Evolutionary conservation across 1,140 invertebrate species (phyloP), one percentile per base, ranked within the genome.

Genomic region (Protaetia brevitarsis): DNA sequence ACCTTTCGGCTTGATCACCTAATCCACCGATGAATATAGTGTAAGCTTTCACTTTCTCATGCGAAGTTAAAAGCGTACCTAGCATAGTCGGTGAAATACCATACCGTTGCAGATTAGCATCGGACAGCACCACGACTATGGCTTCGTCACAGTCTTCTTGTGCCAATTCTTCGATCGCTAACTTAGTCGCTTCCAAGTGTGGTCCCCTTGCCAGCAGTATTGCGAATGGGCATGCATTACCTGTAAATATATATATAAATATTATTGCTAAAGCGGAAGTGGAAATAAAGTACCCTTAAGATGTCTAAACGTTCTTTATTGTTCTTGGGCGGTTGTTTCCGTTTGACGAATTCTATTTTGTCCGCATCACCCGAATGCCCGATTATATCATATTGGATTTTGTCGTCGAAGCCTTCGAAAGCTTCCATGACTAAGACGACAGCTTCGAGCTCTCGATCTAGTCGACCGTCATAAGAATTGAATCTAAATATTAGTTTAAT

Each of bases 1-100:
- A 93, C 91, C 83, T 84, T 41, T 85, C 83, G 16, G 96, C 97
- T 82, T 99, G 94, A 77, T 98, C 89, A 23, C 93, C 95, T 27
- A 98, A 81, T 11, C 95, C 96, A 34, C 96, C 96, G 73, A 99
- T 97, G 72, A 98, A 97, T 71, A 99, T 90, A 4, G 90, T 92
- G 80, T 92, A 97, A 1, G 92, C 90, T 78, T 94, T 94, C 0
- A 95, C 89, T 68, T 87, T 84, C 0, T 84, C 77, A 71, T 94
- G 87, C 0, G 86, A 85, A 16, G 86, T 90, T 37, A 99, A 79
- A 13, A 91, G 87, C 58, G 86, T 79, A 0, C 88, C 88, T 71
- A 98, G 84, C 65, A 86, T 80, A 56, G 87, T 83, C 0, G 95
- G 90, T 4, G 85, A 83, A 71, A 98, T 97, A n/a, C 94, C 93